Percentiles rank a stretch among this genome's conserved stretches.
These are phyloP conservation scores for Caenorhabditis parvicauda DNA, from an alignment of 2,888 invertebrate genomes.

Conservation along the genomic window DNA sequence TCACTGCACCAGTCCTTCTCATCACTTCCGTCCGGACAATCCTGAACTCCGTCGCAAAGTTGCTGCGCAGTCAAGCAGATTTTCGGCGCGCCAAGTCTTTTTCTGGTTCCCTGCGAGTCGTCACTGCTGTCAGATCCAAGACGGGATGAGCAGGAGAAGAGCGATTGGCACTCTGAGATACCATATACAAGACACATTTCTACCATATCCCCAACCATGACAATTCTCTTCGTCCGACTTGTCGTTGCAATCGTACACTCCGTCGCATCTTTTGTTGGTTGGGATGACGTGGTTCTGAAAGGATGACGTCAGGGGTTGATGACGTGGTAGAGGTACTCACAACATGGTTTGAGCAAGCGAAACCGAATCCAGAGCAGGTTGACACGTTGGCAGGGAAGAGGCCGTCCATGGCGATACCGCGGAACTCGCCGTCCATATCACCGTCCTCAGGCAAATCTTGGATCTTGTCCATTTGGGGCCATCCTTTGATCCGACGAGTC, in stretches of 20 bases:
- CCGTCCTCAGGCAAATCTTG: slow-evolving; percentile 11
- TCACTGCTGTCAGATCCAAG: no score
- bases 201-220: slow-evolving; percentile 5
- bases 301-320: background rate
- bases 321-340: slow-evolving; percentile 13
- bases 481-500: no score
- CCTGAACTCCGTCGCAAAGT: slow-evolving; percentile 44
- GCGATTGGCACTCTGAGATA: slow-evolving; percentile 44
- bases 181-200: background rate
- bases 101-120: no score
- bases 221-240: slow-evolving; percentile 47
- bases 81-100: slow-evolving; percentile 8
- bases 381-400: slow-evolving; percentile 47
- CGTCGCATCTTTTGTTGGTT: slow-evolving; percentile 46
- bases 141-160: slow-evolving; percentile 40
- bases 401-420: slow-evolving; percentile 26
- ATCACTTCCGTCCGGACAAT: slow-evolving; percentile 48
- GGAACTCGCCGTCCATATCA: slow-evolving; percentile 3
- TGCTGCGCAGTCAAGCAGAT: slow-evolving; percentile 23
- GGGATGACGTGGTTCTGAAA: slow-evolving; percentile 26
- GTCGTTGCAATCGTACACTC: slow-evolving; percentile 44
- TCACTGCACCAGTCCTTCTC: slow-evolving; percentile 27
- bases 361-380: slow-evolving; percentile 50
- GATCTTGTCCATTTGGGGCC: slow-evolving; percentile 21
- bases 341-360: slow-evolving; percentile 45